Conservation (phyloP, 1,140 invertebrate species). For the Choristoneura fumiferana region DNA sequence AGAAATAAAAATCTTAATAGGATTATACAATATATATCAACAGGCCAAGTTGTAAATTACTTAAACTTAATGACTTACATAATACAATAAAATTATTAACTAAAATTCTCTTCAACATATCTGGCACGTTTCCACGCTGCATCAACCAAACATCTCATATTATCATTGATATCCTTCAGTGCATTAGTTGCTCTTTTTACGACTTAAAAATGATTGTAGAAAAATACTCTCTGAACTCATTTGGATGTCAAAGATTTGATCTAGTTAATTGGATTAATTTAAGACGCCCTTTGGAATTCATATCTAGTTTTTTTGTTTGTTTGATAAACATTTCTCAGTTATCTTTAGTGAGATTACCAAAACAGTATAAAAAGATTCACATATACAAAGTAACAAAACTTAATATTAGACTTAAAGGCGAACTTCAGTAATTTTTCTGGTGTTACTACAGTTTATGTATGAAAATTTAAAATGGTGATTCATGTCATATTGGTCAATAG, state of each 20-base stretch:
- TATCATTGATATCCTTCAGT: conserved; percentile 65
- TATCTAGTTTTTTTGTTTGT: conserved; percentile 29
- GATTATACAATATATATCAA: conserved; percentile 78
- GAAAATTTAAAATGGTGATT: too few species aligned
- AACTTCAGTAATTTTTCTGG: too few species aligned
- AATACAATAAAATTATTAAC: conserved; percentile 78
- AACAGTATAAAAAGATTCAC: conserved; percentile 30
- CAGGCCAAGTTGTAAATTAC: conserved; percentile 78
- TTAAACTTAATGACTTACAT: conserved; percentile 78
- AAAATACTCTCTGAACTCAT: conserved; percentile 75
- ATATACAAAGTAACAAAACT: conserved; percentile 18
- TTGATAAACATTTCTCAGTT: conserved; percentile 43
- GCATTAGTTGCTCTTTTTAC: conserved; percentile 69
- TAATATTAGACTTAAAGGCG: background rate
- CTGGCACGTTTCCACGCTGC: conserved; percentile 71
- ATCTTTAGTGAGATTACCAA: conserved; percentile 62
- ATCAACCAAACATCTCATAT: conserved; percentile 66
- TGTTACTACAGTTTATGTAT: too few species aligned
- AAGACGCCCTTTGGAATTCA: conserved; percentile 50
- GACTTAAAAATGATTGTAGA: conserved; percentile 73
- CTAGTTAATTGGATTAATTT: conserved; percentile 55
- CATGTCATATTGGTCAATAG: too few species aligned
- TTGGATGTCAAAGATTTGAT: conserved; percentile 58
- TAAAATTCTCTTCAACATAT: conserved; percentile 76
- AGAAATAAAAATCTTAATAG: conserved; percentile 77